Conservation (phyloP, 2,888 invertebrate genomes). For the Dryobotodes eremita region DNA sequence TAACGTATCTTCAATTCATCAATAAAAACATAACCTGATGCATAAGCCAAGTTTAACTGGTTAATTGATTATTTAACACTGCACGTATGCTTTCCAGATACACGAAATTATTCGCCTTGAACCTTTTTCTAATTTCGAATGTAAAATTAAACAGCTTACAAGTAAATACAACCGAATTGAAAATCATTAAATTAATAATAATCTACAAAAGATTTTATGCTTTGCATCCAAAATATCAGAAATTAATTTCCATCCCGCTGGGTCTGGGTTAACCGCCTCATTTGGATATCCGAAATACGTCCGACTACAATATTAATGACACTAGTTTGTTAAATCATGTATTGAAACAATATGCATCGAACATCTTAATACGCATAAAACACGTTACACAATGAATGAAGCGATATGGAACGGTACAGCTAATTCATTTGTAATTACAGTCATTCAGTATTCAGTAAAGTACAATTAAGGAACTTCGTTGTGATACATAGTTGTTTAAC, state of each 20-base stretch:
- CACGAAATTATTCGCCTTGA: neutral
- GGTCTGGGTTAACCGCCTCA: constrained; percentile 9
- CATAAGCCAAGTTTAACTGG: neutral
- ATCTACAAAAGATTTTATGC: constrained; percentile 2
- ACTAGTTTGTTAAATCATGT: constrained; percentile 22
- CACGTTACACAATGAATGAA: constrained; percentile 43
- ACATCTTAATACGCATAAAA: constrained; percentile 12
- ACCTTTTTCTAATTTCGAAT: neutral
- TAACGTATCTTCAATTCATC: neutral
- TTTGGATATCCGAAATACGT: constrained; percentile 21
- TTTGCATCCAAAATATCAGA: constrained; percentile 6
- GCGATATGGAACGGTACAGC: constrained; percentile 33
- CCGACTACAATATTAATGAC: constrained; percentile 9
- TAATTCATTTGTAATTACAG: constrained; percentile 46
- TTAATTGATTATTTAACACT: neutral
- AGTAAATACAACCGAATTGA: neutral
- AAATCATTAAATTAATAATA: neutral
- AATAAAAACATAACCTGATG: neutral
- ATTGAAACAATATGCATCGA: constrained; percentile 2
- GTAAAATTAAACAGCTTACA: neutral
- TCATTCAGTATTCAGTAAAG: constrained; percentile 34
- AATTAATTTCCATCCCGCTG: constrained; percentile 13
- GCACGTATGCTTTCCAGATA: neutral
- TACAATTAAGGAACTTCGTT: constrained; percentile 44
- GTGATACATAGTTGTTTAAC: constrained; percentile 31